Evolutionary conservation across 2,888 invertebrate genomes (phyloP), one percentile per base, ranked within the genome.

Genomic region (Xylophagus ater): DNA sequence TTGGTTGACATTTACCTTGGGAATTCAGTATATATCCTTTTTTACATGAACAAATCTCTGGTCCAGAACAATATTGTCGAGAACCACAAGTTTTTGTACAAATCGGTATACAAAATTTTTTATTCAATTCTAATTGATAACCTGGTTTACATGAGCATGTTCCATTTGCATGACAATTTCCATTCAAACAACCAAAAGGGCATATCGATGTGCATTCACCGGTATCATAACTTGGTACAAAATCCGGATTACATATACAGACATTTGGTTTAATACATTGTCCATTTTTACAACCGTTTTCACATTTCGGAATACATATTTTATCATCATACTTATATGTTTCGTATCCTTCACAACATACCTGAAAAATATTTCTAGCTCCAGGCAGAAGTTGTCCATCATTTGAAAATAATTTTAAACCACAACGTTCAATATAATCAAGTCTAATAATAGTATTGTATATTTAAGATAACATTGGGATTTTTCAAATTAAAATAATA

Each of bases 271-370:
- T 40, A 1, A 51, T 37, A 10, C 62, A 62, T 24, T 47, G 39
- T 0, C 64, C 64, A 28, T 64, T 61, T n/a, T 47, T 47, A 28
- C 63, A 63, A 29, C 53, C 51, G 3, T 53, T 51, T 4, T 30
- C 42, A 47, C 73, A 73, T n/a, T 60, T 52, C 0, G 70, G 65
- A 25, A 54, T 45, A 47, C 68, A 70, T 30, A 50, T 65, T 17
- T 64, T 71, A 57, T 56, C 68, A 56, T 73, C 68, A 56, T 75
- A 70, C 2, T 67, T 61, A 51, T 76, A 73, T 4, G 71, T 69
- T 35, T 66, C 65, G 60, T 75, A 84, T 18, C 83, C 83, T 1
- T 70, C 68, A 53, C 84, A 84, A 55, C 84, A 85, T 13, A 74
- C 68, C 35, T 7, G 5, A 5, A 10, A 12, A 12, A 10, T 8